A percentile compares a stretch with the other conserved stretches of the same genome.
These are phyloP conservation scores for Laterallus jamaicensis DNA, from an alignment of 2,113 vertebrate species.

Conservation along the genomic window DNA sequence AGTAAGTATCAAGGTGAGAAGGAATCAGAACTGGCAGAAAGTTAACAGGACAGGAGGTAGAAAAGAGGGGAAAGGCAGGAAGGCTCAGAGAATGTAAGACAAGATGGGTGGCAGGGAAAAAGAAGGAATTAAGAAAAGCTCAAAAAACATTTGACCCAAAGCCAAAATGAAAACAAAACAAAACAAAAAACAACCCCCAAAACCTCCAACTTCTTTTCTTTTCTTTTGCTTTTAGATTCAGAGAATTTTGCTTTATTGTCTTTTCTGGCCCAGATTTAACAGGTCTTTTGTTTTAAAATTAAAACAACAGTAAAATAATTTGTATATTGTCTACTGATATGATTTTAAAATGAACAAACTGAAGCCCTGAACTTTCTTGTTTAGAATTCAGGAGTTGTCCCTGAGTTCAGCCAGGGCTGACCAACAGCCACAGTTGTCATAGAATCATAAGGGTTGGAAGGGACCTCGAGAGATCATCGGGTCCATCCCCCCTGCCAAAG, in stretches of 20 bases:
- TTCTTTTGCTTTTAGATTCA: background rate
- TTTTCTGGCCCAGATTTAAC: background rate
- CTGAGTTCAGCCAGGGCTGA: background rate
- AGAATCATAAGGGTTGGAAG: too few species aligned
- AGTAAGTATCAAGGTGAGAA: background rate
- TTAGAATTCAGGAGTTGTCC: background rate
- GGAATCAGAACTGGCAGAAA: background rate
- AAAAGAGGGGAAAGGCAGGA: background rate
- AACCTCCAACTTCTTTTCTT: too few species aligned
- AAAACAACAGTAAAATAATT: background rate
- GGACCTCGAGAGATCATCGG: too few species aligned
- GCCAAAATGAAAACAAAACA: background rate
- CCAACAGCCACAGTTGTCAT: background rate
- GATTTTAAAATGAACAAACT: background rate
- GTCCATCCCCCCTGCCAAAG: too few species aligned
- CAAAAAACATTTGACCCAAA: background rate
- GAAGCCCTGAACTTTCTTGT: background rate
- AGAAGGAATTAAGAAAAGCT: background rate
- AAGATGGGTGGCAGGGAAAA: background rate
- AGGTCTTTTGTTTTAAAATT: background rate
- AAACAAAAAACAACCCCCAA: too few species aligned
- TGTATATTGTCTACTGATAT: background rate
- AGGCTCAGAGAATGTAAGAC: background rate
- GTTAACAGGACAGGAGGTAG: background rate
- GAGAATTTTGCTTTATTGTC: background rate